Conservation (phyloP, 2,113 vertebrate genomes). For the Gadus macrocephalus region DNA sequence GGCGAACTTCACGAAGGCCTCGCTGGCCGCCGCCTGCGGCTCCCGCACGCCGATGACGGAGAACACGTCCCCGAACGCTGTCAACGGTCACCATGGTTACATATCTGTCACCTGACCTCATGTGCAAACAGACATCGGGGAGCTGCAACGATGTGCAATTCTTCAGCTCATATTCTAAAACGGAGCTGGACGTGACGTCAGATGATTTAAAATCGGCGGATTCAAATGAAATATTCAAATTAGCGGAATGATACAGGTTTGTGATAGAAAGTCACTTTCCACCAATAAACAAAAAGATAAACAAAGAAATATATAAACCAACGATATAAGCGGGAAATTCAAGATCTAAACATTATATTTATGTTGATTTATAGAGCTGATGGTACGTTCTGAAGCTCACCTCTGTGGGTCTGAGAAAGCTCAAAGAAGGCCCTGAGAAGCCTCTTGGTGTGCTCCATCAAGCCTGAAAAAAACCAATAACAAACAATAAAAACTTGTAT, state of each 20-base stretch:
- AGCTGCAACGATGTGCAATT: not conserved
- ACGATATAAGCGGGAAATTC: too few species aligned
- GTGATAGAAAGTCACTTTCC: too few species aligned
- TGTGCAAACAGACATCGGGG: not conserved
- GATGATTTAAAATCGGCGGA: too few species aligned
- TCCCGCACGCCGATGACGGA: slow-evolving; percentile 96
- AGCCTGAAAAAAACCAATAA: slow-evolving; percentile 67
- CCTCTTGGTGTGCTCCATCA: slow-evolving; percentile 95
- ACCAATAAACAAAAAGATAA: too few species aligned
- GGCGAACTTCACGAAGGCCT: slow-evolving; percentile 98
- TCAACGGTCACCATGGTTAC: not conserved
- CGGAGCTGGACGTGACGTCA: too few species aligned
- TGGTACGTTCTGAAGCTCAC: slow-evolving; percentile 58
- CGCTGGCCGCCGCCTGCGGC: slow-evolving; percentile 90
- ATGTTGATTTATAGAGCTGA: not conserved
- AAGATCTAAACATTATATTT: not conserved
- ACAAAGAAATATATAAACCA: too few species aligned
- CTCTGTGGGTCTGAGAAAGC: slow-evolving; percentile 95
- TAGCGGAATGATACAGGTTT: too few species aligned
- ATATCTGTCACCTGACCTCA: not conserved
- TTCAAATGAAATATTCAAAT: too few species aligned
- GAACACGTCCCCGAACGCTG: slow-evolving; percentile 95
- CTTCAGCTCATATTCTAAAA: not conserved
- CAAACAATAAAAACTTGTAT: not conserved
- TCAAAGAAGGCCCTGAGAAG: slow-evolving; percentile 95